These are phyloP conservation scores for Ceratosolen fusciceps DNA, from an alignment of 1,140 invertebrate species.

Conservation along the genomic window DNA sequence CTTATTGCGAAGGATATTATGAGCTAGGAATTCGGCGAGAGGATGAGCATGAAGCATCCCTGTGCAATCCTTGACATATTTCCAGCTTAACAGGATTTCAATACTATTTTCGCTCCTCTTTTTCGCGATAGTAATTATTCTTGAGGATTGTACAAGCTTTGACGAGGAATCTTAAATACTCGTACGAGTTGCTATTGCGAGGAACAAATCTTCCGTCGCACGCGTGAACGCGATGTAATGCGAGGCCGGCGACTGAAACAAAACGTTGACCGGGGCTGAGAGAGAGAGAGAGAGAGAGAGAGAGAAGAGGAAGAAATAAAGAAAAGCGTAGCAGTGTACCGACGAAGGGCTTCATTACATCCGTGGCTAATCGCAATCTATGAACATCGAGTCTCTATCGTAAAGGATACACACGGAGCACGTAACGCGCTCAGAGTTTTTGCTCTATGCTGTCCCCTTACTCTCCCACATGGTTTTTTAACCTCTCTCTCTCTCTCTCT, in stretches of 20 bases:
- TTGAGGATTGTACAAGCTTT: slow-evolving; percentile 8
- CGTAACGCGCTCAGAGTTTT: slow-evolving; percentile 62
- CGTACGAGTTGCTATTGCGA: background rate
- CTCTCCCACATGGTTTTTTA: background rate
- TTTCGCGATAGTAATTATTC: background rate
- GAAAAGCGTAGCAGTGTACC: slow-evolving; percentile 24
- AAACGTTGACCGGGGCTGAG: background rate
- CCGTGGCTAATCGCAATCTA: slow-evolving; percentile 71
- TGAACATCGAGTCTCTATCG: slow-evolving; percentile 63
- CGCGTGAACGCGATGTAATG: slow-evolving; percentile 11
- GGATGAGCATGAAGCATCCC: no score
- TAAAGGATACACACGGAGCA: slow-evolving; percentile 62
- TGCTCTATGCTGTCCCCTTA: slow-evolving; percentile 48
- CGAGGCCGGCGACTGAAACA: slow-evolving; percentile 1
- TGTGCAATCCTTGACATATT: no score
- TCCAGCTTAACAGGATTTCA: no score
- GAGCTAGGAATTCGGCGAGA: no score
- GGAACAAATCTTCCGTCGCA: slow-evolving; percentile 34
- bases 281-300: background rate
- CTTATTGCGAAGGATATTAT: no score
- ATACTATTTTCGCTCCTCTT: background rate
- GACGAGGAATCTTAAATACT: slow-evolving; percentile 20
- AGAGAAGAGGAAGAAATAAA: background rate
- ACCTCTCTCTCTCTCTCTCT: slow-evolving; percentile 18
- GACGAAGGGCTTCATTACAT: slow-evolving; percentile 69